These are phyloP conservation scores for Tetragnatha versicolor DNA, from an alignment of 1,140 invertebrate species.

Conservation along the genomic window DNA sequence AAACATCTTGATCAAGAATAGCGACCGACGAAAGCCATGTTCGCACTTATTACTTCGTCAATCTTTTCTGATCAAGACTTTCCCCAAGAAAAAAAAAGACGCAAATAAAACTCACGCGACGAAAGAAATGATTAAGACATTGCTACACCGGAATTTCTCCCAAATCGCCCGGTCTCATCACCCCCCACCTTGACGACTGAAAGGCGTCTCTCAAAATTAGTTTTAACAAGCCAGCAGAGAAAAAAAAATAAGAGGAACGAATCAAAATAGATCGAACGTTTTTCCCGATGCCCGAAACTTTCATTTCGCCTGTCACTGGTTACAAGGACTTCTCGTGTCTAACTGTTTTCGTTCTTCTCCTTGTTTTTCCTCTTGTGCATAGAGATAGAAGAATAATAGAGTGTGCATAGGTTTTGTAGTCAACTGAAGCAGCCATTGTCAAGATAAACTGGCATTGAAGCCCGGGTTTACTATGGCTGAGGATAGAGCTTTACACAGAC, in stretches of 20 bases:
- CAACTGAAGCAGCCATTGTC: no score
- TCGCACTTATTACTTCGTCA: no score
- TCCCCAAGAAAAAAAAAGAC: no score
- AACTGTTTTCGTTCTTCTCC: background rate
- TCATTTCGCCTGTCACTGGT: constrained; percentile 28
- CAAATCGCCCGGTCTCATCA: background rate
- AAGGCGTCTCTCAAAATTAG: constrained; percentile 28
- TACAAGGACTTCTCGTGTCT: constrained; percentile 6
- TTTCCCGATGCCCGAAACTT: constrained; percentile 8
- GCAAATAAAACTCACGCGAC: no score
- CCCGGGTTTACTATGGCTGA: no score
- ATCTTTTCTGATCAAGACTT: no score
- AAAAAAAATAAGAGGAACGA: background rate
- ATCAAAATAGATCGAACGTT: background rate
- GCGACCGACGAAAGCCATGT: no score
- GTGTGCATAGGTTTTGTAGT: background rate
- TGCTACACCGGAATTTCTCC: background rate
- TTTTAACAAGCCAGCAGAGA: constrained; percentile 1
- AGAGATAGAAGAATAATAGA: background rate
- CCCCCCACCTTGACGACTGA: background rate
- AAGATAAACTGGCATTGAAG: no score
- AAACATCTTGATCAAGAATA: no score
- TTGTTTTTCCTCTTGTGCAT: background rate
- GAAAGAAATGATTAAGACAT: constrained; percentile 6
- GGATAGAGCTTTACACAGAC: no score